phyloP scores from a whole-genome alignment of 2,888 invertebrate species.

The Megamerina dolium region DNA sequence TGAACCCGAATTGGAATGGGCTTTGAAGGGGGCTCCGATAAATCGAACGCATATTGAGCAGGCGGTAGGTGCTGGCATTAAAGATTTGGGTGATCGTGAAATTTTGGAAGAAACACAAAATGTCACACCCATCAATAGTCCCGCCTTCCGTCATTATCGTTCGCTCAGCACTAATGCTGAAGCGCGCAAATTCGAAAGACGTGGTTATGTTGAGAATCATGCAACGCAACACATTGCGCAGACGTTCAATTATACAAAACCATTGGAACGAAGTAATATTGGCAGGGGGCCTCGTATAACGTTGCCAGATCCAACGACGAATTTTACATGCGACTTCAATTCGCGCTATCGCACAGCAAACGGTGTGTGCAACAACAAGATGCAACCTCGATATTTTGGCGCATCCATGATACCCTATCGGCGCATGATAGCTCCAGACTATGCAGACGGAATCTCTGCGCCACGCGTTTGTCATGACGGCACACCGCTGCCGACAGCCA shows the following conservation, averaged over 20 bases:
- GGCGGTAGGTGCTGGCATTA: constrained; percentile 55
- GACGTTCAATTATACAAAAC: constrained; percentile 50
- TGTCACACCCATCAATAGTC: constrained; percentile 54
- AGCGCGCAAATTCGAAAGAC: constrained; percentile 59
- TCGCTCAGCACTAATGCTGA: constrained; percentile 59
- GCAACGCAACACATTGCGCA: constrained; percentile 59
- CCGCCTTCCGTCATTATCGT: constrained; percentile 65
- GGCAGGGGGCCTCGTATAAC: constrained; percentile 43
- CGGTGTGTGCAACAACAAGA: constrained; percentile 72
- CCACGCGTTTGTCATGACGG: constrained; percentile 55
- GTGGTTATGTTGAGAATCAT: constrained; percentile 63
- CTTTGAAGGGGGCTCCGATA: constrained; percentile 21
- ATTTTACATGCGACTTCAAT: constrained; percentile 46
- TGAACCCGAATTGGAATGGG: constrained; percentile 33
- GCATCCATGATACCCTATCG: constrained; percentile 69
- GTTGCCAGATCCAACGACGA: constrained; percentile 31
- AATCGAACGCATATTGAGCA: constrained; percentile 31
- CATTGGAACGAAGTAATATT: constrained; percentile 39
- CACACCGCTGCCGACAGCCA: constrained; percentile 61
- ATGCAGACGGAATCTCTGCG: constrained; percentile 66
- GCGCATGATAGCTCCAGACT: constrained; percentile 63
- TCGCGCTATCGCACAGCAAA: constrained; percentile 61
- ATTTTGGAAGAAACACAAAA: constrained; percentile 52
- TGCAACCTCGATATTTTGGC: constrained; percentile 61
- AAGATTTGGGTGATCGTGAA: constrained; percentile 54